Evolutionary conservation across 2,113 vertebrate genomes (phyloP).

Genomic region (Epinephelus lanceolatus): DNA sequence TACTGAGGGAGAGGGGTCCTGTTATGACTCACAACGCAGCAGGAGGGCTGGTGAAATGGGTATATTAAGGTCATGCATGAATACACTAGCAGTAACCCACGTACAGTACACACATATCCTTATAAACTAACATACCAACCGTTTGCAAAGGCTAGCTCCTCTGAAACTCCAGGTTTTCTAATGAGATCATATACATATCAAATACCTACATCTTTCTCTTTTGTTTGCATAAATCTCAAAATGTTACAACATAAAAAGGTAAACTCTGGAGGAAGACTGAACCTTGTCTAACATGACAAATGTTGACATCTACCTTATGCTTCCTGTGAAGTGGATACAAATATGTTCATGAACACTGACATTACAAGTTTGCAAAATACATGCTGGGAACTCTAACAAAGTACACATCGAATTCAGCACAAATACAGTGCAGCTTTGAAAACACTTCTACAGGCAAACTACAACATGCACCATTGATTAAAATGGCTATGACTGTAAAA

Average conservation of each 20-base stretch:
- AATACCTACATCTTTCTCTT: neutral
- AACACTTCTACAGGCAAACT: neutral
- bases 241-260: neutral
- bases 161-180: slow-evolving; percentile 12
- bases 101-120: neutral
- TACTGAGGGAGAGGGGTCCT: slow-evolving; percentile 39
- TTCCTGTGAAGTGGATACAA: neutral
- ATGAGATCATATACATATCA: neutral
- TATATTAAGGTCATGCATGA: slow-evolving; percentile 34
- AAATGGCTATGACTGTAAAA: neutral
- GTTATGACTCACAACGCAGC: slow-evolving; percentile 48
- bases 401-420: neutral
- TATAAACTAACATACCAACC: neutral
- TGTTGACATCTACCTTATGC: neutral
- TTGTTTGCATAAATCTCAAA: neutral
- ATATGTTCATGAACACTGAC: neutral
- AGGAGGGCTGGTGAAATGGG: slow-evolving; percentile 30
- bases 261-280: neutral
- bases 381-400: neutral
- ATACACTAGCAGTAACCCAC: slow-evolving; percentile 1
- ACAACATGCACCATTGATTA: neutral
- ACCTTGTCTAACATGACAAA: neutral
- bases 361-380: neutral
- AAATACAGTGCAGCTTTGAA: neutral
- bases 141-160: neutral